phyloP scores from a whole-genome alignment of 2,888 invertebrate genomes.

The Cataglyphis cursor region DNA sequence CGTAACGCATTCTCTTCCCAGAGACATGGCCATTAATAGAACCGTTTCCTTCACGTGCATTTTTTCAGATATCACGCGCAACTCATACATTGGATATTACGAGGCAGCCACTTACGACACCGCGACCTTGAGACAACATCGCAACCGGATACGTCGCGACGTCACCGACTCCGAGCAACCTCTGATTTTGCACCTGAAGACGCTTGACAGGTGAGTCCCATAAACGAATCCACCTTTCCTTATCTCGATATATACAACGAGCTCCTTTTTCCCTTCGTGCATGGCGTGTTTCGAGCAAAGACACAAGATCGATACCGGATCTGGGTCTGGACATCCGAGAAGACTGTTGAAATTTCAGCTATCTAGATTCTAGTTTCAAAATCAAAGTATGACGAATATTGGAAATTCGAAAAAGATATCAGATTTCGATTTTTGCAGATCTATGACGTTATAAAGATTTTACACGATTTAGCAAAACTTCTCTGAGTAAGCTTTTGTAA shows the following conservation, averaged over 20 bases:
- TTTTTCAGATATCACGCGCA: conserved; percentile 83
- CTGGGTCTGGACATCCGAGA: conserved; percentile 12
- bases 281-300: conserved; percentile 19
- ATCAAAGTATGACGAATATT: background rate
- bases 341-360: conserved; percentile 19
- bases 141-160: conserved; percentile 84
- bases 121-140: conserved; percentile 82
- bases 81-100: conserved; percentile 84
- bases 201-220: conserved; percentile 82
- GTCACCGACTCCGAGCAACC: conserved; percentile 81
- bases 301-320: conserved; percentile 38
- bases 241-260: background rate
- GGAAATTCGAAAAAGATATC: background rate
- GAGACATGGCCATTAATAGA: conserved; percentile 28
- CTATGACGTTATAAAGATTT: conserved; percentile 1
- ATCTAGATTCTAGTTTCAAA: conserved; percentile 19
- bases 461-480: background rate
- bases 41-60: conserved; percentile 28
- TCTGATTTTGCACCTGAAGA: conserved; percentile 82
- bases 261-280: background rate
- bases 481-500: background rate
- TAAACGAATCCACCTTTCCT: conserved; percentile 25
- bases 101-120: conserved; percentile 85
- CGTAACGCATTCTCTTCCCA: conserved; percentile 29
- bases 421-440: background rate